Evolutionary conservation across 2,888 invertebrate species (phyloP).

Genomic region (Cheilosia vernalis): DNA sequence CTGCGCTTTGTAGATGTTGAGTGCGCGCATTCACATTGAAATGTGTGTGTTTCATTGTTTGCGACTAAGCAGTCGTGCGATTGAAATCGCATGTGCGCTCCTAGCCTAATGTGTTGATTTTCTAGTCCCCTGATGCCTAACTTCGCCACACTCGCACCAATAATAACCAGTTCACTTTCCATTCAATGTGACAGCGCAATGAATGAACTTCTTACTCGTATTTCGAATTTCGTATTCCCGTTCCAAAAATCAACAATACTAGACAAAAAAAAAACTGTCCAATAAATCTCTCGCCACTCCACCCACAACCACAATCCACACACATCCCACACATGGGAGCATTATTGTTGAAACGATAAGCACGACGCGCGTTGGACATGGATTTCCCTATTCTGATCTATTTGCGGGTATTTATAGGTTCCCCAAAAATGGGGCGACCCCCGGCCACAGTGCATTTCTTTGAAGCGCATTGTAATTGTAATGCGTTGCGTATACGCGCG

Average conservation of each 20-base stretch:
- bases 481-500: conserved; percentile 57
- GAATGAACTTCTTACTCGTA: conserved; percentile 59
- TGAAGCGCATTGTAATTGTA: conserved; percentile 56
- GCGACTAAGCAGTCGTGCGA: no score
- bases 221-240: background rate
- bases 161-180: conserved; percentile 3
- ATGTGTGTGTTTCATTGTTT: no score
- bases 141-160: background rate
- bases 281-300: conserved; percentile 64
- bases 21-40: no score
- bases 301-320: conserved; percentile 48
- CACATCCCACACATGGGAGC: conserved; percentile 31
- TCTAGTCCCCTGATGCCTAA: background rate
- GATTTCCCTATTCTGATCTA: conserved; percentile 48
- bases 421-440: conserved; percentile 13
- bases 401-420: conserved; percentile 26
- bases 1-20: no score
- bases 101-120: conserved; percentile 24
- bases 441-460: conserved; percentile 37
- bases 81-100: no score
- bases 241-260: conserved; percentile 31
- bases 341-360: conserved; percentile 41
- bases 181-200: conserved; percentile 69
- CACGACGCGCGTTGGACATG: conserved; percentile 14
- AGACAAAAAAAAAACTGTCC: conserved; percentile 16